Percentiles rank a stretch among this genome's conserved stretches.
Conservation (phyloP, 2,888 invertebrate species). For the Limenitis camilla region DNA sequence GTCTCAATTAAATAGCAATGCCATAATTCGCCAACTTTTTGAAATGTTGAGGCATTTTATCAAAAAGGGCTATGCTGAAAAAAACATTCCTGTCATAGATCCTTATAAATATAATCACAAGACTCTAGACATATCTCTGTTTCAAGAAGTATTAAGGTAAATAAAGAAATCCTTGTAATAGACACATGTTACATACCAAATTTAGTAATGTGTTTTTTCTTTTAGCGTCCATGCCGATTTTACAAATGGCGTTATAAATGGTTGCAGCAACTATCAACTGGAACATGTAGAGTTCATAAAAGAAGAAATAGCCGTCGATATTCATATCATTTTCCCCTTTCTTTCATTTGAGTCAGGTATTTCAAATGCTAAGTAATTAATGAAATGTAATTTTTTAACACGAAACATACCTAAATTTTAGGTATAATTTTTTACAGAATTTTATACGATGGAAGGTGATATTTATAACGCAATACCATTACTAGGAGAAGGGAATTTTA, state of each 20-base stretch:
- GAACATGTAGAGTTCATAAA: constrained; percentile 27
- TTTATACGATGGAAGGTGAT: constrained; percentile 42
- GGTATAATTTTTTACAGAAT: constrained; percentile 39
- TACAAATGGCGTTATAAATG: constrained; percentile 28
- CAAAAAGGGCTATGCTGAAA: constrained; percentile 26
- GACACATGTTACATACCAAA: background rate
- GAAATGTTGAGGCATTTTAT: constrained; percentile 31
- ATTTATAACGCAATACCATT: constrained; percentile 38
- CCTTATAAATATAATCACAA: constrained; percentile 26
- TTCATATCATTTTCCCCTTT: constrained; percentile 31
- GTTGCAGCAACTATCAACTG: constrained; percentile 32
- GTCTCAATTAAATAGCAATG: constrained; percentile 20
- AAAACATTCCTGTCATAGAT: constrained; percentile 31
- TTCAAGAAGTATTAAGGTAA: constrained; percentile 29
- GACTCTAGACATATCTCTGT: constrained; percentile 19
- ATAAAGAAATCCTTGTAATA: background rate
- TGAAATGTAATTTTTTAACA: no score
- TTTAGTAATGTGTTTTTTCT: constrained; percentile 1
- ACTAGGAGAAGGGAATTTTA: constrained; percentile 36
- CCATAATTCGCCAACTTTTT: constrained; percentile 31
- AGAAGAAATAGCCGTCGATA: constrained; percentile 28
- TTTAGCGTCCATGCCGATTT: constrained; percentile 31
- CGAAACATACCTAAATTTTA: no score
- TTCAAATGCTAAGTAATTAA: no score
- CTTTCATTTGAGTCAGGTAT: constrained; percentile 23